A percentile compares a stretch with the other conserved stretches of the same genome.
phyloP scores from a whole-genome alignment of 2,113 vertebrate genomes.

The Lynx canadensis region DNA sequence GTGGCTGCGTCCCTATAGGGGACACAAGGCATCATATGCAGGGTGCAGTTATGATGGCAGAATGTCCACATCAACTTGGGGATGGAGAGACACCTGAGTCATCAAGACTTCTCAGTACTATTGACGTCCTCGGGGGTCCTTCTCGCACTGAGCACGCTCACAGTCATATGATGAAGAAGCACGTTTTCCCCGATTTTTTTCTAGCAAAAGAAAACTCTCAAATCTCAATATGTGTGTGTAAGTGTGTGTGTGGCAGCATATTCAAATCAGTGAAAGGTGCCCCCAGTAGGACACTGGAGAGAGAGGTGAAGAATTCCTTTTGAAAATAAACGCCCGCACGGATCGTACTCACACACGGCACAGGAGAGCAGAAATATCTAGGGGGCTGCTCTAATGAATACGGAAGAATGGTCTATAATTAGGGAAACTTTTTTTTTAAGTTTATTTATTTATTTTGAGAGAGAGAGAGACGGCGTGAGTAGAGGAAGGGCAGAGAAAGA shows the following conservation, averaged over 20 bases:
- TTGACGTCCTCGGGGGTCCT: neutral
- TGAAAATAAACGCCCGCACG: neutral
- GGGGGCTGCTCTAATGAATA: neutral
- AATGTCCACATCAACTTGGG: neutral
- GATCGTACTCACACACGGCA: neutral
- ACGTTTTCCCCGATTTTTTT: neutral
- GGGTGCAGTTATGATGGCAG: no score
- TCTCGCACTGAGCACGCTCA: neutral
- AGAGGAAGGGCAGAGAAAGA: no score
- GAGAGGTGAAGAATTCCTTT: neutral
- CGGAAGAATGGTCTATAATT: neutral
- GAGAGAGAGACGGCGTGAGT: no score
- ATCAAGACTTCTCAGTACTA: fast-evolving
- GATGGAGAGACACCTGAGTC: neutral
- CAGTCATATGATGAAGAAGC: neutral
- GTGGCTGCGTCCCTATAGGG: neutral
- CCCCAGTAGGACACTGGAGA: neutral
- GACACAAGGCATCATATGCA: neutral
- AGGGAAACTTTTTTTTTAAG: neutral
- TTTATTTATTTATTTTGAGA: no score
- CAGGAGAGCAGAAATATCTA: neutral
- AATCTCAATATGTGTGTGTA: neutral
- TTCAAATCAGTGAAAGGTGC: neutral
- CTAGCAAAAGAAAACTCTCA: neutral
- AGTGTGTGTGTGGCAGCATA: neutral